Conservation (phyloP, 2,797 vertebrate genomes). For the Choloepus didactylus region DNA sequence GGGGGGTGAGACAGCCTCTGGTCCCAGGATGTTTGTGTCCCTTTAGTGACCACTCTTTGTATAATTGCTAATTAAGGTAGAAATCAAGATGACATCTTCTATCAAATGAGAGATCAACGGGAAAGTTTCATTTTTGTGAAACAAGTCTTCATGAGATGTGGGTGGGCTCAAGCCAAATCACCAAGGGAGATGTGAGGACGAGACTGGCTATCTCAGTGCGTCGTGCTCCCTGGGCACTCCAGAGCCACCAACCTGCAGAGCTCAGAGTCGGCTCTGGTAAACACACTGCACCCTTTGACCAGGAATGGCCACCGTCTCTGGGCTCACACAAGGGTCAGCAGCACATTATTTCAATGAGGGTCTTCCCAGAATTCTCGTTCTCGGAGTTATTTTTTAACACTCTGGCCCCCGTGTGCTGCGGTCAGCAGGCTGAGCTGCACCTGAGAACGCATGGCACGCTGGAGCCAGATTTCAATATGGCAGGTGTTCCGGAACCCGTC, state of each 20-base stretch:
- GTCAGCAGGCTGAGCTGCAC: no score
- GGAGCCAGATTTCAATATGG: not conserved
- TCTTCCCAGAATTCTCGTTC: not conserved
- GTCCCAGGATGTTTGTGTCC: not conserved
- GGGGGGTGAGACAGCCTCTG: no score
- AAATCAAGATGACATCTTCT: not conserved
- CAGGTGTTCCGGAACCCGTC: not conserved
- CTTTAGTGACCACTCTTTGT: not conserved
- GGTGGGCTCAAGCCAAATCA: no score
- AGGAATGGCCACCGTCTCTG: not conserved
- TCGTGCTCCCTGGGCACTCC: not conserved
- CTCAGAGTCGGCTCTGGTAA: not conserved
- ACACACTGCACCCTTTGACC: not conserved
- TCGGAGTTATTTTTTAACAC: not conserved
- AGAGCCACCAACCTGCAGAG: not conserved
- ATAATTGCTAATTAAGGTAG: not conserved
- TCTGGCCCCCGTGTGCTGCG: no score
- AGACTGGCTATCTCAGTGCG: no score
- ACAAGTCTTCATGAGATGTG: not conserved
- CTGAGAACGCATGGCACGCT: not conserved
- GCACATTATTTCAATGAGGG: not conserved
- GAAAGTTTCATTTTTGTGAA: not conserved
- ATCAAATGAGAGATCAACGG: not conserved
- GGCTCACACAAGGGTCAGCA: not conserved
- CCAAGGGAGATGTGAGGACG: not conserved